Evolutionary conservation across 2,113 vertebrate species (phyloP).

Genomic region (Capricornis sumatraensis): DNA sequence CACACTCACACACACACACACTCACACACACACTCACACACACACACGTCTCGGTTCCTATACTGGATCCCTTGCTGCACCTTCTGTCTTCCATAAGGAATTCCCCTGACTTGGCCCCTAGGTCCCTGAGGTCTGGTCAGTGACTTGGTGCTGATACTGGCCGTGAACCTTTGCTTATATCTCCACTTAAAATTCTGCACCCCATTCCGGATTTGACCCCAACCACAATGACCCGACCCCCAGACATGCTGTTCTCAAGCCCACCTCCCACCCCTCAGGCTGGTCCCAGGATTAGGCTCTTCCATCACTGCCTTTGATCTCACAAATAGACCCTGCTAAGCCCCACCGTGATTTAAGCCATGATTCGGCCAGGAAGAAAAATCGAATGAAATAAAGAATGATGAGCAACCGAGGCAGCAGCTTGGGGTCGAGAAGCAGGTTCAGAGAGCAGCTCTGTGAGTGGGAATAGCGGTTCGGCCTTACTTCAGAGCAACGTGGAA

Average conservation of each 20-base stretch:
- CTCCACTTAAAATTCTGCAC: neutral
- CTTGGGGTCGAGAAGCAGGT: neutral
- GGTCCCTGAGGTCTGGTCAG: neutral
- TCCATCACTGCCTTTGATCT: neutral
- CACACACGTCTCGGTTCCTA: fast-evolving
- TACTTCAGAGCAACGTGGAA: neutral
- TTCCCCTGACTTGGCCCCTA: too few relatives aligned
- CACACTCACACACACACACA: neutral
- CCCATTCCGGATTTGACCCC: neutral
- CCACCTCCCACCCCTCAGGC: neutral
- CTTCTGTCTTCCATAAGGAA: neutral
- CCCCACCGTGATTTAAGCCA: neutral
- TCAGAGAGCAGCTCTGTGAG: neutral
- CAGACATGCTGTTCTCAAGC: neutral
- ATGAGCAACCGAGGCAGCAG: neutral
- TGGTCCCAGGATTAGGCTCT: neutral
- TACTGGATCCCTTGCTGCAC: neutral
- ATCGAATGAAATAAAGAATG: neutral
- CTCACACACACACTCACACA: neutral
- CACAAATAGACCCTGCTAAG: neutral
- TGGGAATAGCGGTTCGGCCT: fast-evolving
- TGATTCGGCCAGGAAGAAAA: neutral
- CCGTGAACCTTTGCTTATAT: neutral
- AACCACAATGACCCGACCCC: neutral
- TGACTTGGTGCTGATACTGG: neutral